Conservation (phyloP, 2,888 invertebrate species). For the Stenodema calcarata region DNA sequence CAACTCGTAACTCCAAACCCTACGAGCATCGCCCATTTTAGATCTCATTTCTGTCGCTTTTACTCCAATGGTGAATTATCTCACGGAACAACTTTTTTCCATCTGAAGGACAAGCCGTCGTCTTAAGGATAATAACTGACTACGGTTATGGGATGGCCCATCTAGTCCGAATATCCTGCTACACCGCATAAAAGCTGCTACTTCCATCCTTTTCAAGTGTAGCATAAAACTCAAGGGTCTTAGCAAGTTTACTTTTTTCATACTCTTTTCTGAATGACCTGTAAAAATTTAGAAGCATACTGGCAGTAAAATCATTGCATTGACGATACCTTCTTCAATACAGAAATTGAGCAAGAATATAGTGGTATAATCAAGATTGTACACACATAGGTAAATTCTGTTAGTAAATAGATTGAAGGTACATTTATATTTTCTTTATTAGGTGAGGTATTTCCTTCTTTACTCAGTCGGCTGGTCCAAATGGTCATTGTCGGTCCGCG, state of each 20-base stretch:
- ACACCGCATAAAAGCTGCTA: background rate
- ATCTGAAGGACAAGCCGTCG: background rate
- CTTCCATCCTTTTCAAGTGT: background rate
- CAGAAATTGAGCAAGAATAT: no score
- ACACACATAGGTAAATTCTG: no score
- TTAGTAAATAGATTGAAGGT: no score
- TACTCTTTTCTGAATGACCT: background rate
- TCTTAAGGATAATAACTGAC: background rate
- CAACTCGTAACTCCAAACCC: background rate
- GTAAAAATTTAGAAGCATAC: background rate
- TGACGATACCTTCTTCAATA: no score
- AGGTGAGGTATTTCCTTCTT: no score
- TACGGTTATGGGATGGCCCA: background rate
- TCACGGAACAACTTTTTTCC: background rate
- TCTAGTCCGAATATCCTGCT: background rate
- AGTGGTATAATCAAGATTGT: no score
- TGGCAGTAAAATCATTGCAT: background rate
- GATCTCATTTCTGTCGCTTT: background rate
- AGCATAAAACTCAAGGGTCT: background rate
- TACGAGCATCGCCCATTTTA: background rate
- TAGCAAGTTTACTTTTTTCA: background rate
- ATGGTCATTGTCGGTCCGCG: no score
- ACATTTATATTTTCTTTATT: no score
- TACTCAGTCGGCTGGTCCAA: no score
- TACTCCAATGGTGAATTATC: background rate